Evolutionary conservation across 2,113 vertebrate species (phyloP), one percentile per base, ranked within the genome.

Genomic region (Chauna torquata): DNA sequence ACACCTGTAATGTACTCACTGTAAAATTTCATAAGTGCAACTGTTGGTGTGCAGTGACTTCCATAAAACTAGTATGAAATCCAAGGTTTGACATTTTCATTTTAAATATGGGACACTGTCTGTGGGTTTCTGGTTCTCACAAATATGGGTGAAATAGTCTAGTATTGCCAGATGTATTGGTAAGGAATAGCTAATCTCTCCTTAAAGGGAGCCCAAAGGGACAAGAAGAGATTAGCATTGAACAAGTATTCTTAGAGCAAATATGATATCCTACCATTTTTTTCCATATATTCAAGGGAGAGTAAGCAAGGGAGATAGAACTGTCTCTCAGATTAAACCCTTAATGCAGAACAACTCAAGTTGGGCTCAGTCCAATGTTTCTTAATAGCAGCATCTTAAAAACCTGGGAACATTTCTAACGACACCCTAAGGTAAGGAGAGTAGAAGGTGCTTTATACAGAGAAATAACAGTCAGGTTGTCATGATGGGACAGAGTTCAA

Each of bases 11-110:
- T 97, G 83, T 92, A 72, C 70, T 97, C 82, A 78, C 72, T 95
- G 76, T 94, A 95, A 96, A 97, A 96, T 82, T 64, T 92, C 74
- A 59, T 90, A 96, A 96, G 94, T 95, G 72, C 84, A 95, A 88
- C 96, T 94, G 82, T 93, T 97, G 90, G 95, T 94, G 72, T 57
- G 89, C 93, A 88, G 52, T 20, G 38, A 55, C 78, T 75, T 95
- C 85, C 97, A 71, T 95, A 97, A 97, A 96, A 95, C 61, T 85
- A 91, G 45, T 82, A 94, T 91, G 80, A 96, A 97, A 97, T 78
- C 69, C 49, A 78, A 93, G 87, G 94, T 85, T 88, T 95, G 68
- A 96, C 71, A 93, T 97, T 97, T 92, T 88, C 64, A 81, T 97
- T 97, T 96, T 94, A 94, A 95, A 55, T 34, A 62, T 77, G 82